Base-by-base conservation (phyloP, 2,888 invertebrate genomes). In the Acanthosepion pharaonis region DNA sequence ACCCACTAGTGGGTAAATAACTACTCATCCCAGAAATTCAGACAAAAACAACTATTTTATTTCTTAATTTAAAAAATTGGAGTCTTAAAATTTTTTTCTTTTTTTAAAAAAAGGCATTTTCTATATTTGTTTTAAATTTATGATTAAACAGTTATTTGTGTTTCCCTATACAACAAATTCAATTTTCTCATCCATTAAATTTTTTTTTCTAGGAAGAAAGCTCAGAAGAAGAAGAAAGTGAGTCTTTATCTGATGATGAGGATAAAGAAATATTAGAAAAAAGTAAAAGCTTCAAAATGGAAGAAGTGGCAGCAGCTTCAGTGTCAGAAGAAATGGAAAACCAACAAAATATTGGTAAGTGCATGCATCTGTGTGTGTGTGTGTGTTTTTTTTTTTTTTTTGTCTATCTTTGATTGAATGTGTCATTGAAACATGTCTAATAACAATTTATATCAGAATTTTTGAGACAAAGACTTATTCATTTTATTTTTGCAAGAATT, bases 171-270 rank as follows among this genome's bases (percentile, higher is more conserved):
- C 6, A 23, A 59, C 6, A 23, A 59, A 23, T 20, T 23, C 59
- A 59, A 0, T 59, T 23, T 23, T 23, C 59, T 59, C 23, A 23
- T 59, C 23, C 18, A 18, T 55, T 15, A 18, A 18, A 55, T 55
- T 23, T 0, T 59, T 59, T 59, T 59, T 59, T 94, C 8, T 55
- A 91, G 23, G 94, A 49, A 23, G 51, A 94, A 49, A 92, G 93
- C 20, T 78, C 42, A 53, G 59, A 94, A 49, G 95, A 95, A 23
- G 95, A 95, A 94, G 95, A 93, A 64, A 94, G 94, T 23, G 94
- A 94, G 9, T 94, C 94, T 49, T 94, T 94, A 6, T 95, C 95
- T 25, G 95, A 94, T 20, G 94, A 51, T 5, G 94, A 78, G 28
- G 94, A 95, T 94, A 55, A 53, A 48, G 91, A 91, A 33, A 48